Base-by-base conservation (phyloP, 2,888 invertebrate species). In the Malthinus flaveolus region DNA sequence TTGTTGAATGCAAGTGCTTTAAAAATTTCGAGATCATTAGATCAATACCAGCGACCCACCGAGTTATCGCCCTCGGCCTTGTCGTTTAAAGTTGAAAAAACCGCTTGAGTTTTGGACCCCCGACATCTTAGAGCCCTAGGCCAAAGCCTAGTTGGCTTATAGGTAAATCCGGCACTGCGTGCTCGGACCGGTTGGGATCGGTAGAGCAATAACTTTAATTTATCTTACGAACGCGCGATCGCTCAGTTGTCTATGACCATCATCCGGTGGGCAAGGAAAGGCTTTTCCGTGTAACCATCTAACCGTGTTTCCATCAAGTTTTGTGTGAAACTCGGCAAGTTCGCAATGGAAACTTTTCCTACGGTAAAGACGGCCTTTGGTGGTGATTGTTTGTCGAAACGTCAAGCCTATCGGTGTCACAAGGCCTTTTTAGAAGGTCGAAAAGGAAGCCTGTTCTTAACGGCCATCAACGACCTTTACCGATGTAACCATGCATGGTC, bases 241-340 rank as follows among this genome's bases (percentile, higher is more conserved):
- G n/a, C n/a, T 33, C 33, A 33, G 8, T 33, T 8, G 33, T 33
- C 33, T 33, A 6, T 8, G 33, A 33, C 33, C 33, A 33, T 33
- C 33, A 8, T n/a, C 7, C 7, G 8, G 33, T 7, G 33, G 6
- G 8, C 8, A 33, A 33, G 33, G 33, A 33, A 8, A 33, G 33
- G 33, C 33, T 7, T 33, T 33, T 33, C 8, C 8, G 8, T 33
- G 33, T 33, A 7, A 8, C 33, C 8, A 33, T 33, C 33, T 7
- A 33, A 8, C 8, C 8, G 6, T 33, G 33, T 33, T 6, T 48
- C n/a, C n/a, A n/a, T n/a, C n/a, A n/a, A n/a, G n/a, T n/a, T n/a
- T n/a, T n/a, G n/a, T n/a, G n/a, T n/a, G 32, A 56, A 52, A 60
- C 54, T 63, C n/a, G 32, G 47, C 34, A 60, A 63, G 49, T 48